Evolutionary conservation across 2,113 vertebrate species (phyloP).

Genomic region (Dryoscopus gambensis): DNA sequence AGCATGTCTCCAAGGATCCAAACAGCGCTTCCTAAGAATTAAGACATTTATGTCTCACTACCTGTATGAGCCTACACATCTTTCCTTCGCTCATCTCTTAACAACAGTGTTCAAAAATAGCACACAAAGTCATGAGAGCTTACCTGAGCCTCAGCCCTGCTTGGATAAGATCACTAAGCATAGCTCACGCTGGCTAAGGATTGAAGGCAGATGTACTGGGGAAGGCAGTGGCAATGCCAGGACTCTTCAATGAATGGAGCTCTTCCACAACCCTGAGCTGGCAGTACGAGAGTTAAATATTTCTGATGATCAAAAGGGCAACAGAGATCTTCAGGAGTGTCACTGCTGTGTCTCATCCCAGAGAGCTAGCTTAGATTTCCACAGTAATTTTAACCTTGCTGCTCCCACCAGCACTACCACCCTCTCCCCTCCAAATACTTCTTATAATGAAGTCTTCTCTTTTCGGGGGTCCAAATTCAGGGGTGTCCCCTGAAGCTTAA

Average conservation of each 20-base stretch:
- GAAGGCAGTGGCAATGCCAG: neutral
- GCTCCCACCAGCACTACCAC: neutral
- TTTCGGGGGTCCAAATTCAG: neutral
- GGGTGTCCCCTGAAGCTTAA: neutral
- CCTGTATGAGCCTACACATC: neutral
- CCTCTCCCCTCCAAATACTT: neutral
- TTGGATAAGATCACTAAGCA: neutral
- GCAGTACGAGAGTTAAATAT: neutral
- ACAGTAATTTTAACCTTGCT: rapidly evolving
- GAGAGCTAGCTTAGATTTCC: neutral
- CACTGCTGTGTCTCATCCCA: neutral
- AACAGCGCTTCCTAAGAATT: rapidly evolving
- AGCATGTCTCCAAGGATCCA: neutral
- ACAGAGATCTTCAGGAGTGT: neutral
- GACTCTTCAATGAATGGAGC: neutral
- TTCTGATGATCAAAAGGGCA: neutral
- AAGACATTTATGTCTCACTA: neutral
- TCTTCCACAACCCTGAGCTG: neutral
- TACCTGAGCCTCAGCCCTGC: neutral
- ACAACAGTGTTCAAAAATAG: neutral
- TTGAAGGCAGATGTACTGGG: neutral
- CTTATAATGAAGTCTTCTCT: neutral
- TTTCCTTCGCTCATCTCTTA: neutral
- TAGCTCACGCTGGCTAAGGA: neutral
- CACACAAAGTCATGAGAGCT: neutral